Base-by-base conservation (phyloP, 2,888 invertebrate species). In the Graphium colonna region DNA sequence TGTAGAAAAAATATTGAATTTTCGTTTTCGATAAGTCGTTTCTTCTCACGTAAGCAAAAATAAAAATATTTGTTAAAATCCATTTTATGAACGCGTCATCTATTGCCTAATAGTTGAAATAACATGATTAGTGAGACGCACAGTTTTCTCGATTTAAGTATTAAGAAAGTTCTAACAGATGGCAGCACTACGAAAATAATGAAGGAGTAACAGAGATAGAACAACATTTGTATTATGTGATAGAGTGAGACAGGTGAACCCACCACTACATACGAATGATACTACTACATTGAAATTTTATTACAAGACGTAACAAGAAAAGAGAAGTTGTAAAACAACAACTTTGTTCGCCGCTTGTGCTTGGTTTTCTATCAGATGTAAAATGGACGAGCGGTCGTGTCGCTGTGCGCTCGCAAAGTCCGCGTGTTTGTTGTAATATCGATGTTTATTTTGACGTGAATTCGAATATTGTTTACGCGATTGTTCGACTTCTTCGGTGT, bases 261-360 rank as follows among this genome's bases (percentile, higher is more conserved):
- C 47, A 77, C 73, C 57, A 64, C 71, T 71, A 86, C 86, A 82
- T 60, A 58, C 59, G 72, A 57, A 68, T 60, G 63, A 72, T 73
- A 73, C 74, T 72, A 75, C 75, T 76, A 73, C 74, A 55, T 50
- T n/a, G 50, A 55, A 55, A 41, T 44, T 28, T 16, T 46, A 26
- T 48, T 50, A 55, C 54, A 49, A 75, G 77, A 76, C 76, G 74
- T 78, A 78, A 86, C 85, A 87, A 81, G 86, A 84, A 86, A 87
- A 86, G 86, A 88, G 88, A 88, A 86, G 86, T 88, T 86, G 88
- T 87, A 86, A 86, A 87, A 88, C 88, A 88, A 88, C 89, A 87
- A 88, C 74, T 68, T 64, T 65, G 70, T 64, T 77, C 79, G 61
- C 61, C 62, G 63, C 58, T 53, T 60, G 63, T 52, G 58, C 46